Base-by-base conservation (phyloP, 2,113 vertebrate genomes). In the Pterophyllum scalare region DNA sequence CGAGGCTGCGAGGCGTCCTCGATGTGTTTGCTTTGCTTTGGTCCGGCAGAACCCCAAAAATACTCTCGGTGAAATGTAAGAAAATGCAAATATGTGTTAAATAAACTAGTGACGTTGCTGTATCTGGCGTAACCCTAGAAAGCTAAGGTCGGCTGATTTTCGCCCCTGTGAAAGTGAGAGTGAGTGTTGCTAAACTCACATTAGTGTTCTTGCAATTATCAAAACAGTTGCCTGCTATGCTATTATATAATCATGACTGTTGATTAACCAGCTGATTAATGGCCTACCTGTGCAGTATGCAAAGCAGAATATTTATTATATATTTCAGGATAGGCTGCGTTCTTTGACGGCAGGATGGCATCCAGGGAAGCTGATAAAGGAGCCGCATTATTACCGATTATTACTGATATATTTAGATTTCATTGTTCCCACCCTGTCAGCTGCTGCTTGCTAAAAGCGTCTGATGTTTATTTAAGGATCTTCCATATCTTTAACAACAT, bases 391-490 rank as follows among this genome's bases (percentile, higher is more conserved):
- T 24, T 60, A 33, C 33, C 7, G 33, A 33, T 33, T 33, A 33
- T 82, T 57, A 28, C 43, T 1, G 77, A 54, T 87, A 85, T 85
- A 79, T 85, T 88, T 85, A 89, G 84, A 75, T 35, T 5, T 62
- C 33, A 7, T 7, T 15, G 75, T 65, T 65, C 77, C 17, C 75
- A 49, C 76, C 49, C 79, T 74, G 87, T 83, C 87, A 81, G 59
- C 20, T 3, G 12, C 5, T 59, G 11, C 60, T 75, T 24, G 1
- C 31, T 24, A 59, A 60, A 26, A 24, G 5, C 1, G 10, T 83
- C 33, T 78, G 86, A 82, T 82, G 78, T 70, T 84, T 90, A 86
- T 93, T 91, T 87, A 19, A 56, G 60, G 87, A 80, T 72, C 46
- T 3, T 75, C 64, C 28, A 11, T 20, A 12, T 31, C 56, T 84